Evolutionary conservation across 2,113 vertebrate genomes (phyloP).

Genomic region (Oostethus manadensis): DNA sequence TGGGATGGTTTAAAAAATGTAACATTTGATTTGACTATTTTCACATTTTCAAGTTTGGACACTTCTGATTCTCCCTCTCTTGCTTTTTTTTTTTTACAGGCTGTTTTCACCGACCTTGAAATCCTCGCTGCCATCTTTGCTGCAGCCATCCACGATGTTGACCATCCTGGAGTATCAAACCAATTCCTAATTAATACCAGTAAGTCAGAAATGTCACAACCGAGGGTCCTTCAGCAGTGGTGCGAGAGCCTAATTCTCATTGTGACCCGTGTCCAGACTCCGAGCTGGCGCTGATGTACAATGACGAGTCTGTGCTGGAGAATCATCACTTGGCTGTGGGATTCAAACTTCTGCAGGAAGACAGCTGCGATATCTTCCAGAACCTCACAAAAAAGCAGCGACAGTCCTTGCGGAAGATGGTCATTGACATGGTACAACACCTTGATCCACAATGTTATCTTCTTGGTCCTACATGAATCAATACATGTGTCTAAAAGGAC

Average conservation of each 20-base stretch:
- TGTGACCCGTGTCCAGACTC: constrained; percentile 74
- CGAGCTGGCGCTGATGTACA: constrained; percentile 96
- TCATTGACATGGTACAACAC: constrained; percentile 89
- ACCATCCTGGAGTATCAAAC: constrained; percentile 97
- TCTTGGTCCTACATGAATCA: neutral
- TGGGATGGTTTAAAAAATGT: no score
- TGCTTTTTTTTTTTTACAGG: constrained; percentile 65
- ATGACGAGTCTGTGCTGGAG: constrained; percentile 94
- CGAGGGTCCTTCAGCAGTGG: neutral
- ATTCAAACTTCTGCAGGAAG: constrained; percentile 95
- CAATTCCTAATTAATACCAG: constrained; percentile 99
- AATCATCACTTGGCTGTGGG: constrained; percentile 97
- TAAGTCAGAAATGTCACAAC: constrained; percentile 67
- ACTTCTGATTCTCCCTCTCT: neutral
- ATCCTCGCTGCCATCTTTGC: constrained; percentile 97
- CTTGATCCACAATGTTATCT: neutral
- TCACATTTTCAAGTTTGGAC: neutral
- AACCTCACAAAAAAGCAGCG: constrained; percentile 96
- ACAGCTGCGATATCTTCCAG: constrained; percentile 97
- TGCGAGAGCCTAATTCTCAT: neutral
- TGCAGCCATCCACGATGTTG: constrained; percentile 95
- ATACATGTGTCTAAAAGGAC: neutral
- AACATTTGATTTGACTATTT: no score
- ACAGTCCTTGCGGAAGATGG: constrained; percentile 95
- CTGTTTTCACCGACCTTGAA: constrained; percentile 96